phyloP scores from a whole-genome alignment of 1,140 invertebrate genomes.

The Drosophila kohkoa region DNA sequence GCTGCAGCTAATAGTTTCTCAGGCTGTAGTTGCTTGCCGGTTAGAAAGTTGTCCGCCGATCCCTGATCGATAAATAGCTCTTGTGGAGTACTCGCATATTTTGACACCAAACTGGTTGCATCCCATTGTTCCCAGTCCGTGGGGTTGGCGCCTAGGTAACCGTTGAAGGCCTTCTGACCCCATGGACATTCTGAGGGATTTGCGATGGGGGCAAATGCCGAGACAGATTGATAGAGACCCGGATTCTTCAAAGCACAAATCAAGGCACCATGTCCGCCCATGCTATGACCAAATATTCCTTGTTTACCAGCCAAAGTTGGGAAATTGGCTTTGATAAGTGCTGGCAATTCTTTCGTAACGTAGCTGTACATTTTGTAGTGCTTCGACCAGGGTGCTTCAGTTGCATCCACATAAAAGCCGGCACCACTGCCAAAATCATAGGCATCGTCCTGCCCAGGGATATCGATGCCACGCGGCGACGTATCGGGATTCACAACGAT shows the following conservation, averaged over 20 bases:
- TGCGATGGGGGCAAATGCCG: constrained; percentile 98
- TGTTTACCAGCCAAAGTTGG: constrained; percentile 87
- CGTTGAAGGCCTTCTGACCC: constrained; percentile 95
- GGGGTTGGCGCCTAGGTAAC: constrained; percentile 92
- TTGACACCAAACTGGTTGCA: constrained; percentile 92
- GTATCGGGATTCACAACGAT: constrained; percentile 96
- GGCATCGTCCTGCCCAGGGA: constrained; percentile 95
- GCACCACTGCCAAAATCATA: constrained; percentile 98
- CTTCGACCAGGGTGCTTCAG: constrained; percentile 94
- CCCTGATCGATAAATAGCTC: constrained; percentile 96
- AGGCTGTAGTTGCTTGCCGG: constrained; percentile 92
- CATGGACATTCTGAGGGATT: constrained; percentile 94
- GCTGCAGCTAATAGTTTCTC: constrained; percentile 92
- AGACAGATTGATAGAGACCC: constrained; percentile 94
- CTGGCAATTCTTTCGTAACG: constrained; percentile 94
- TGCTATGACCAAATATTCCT: constrained; percentile 96
- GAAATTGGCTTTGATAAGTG: constrained; percentile 92
- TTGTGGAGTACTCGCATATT: constrained; percentile 93
- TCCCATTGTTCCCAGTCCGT: constrained; percentile 95
- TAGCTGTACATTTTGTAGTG: constrained; percentile 99
- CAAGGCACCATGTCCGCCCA: constrained; percentile 99
- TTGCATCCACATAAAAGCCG: constrained; percentile 98
- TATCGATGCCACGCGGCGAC: constrained; percentile 95
- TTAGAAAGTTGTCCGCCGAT: constrained; percentile 92
- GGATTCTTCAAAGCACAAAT: constrained; percentile 97